Percentiles rank a stretch among this genome's conserved stretches.
Conservation (phyloP, 2,113 vertebrate genomes). For the Pterophyllum scalare region DNA sequence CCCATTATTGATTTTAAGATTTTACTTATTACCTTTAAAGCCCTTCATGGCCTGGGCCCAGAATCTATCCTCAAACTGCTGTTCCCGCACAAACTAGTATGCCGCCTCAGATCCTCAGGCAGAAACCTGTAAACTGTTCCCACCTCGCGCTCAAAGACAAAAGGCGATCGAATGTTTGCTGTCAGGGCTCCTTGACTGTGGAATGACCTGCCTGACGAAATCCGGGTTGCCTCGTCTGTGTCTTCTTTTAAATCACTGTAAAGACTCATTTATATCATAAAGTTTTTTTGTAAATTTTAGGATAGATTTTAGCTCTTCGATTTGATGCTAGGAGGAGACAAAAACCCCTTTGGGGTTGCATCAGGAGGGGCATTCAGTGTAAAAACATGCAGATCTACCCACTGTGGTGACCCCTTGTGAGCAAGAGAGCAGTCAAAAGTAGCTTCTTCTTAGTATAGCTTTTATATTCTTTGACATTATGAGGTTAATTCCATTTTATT, state of each 20-base stretch:
- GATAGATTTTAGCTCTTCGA: too few relatives aligned
- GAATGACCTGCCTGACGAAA: too few relatives aligned
- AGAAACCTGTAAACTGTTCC: neutral
- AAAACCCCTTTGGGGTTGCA: neutral
- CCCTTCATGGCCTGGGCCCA: neutral
- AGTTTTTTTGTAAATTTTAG: neutral
- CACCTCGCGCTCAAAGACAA: neutral
- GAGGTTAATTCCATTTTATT: neutral
- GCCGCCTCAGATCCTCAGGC: neutral
- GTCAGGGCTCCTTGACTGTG: too few relatives aligned
- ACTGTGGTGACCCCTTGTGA: neutral
- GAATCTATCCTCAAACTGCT: slow-evolving; percentile 8
- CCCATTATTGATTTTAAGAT: neutral
- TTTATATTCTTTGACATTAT: neutral
- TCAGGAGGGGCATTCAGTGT: neutral
- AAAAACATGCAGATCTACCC: neutral
- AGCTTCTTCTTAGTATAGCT: neutral
- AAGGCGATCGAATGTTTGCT: neutral
- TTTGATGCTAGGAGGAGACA: too few relatives aligned
- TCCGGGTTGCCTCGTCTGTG: neutral
- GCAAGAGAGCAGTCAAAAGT: neutral
- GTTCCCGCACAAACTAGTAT: neutral
- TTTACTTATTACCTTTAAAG: slow-evolving; percentile 10
- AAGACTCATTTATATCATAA: neutral
- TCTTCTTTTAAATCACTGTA: neutral